Conservation (phyloP, 2,113 vertebrate genomes). For the Microcebus griseorufus region DNA sequence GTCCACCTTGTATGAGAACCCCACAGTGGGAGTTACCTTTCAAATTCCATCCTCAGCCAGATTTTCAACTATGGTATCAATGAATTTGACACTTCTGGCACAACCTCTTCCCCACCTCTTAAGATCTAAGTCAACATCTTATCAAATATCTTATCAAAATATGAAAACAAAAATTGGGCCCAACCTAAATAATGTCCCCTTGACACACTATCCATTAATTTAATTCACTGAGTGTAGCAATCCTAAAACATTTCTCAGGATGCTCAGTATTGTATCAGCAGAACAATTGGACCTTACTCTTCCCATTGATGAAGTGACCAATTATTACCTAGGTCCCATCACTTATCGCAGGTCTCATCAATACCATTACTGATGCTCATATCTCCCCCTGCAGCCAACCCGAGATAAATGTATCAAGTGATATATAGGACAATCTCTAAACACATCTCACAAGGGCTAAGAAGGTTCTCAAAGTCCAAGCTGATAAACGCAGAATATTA, state of each 20-base stretch:
- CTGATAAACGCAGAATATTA: not conserved
- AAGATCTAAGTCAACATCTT: not conserved
- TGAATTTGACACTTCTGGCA: not conserved
- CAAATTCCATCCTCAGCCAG: not conserved
- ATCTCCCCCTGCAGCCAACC: not conserved
- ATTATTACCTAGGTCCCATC: not conserved
- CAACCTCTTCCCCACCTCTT: not conserved
- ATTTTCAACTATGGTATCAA: not conserved
- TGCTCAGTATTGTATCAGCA: not conserved
- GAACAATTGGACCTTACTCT: not conserved
- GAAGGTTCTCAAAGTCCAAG: not conserved
- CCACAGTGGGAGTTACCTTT: not conserved
- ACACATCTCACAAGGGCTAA: not conserved
- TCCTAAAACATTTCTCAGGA: not conserved
- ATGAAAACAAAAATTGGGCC: not conserved
- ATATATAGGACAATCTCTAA: not conserved
- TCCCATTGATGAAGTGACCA: not conserved
- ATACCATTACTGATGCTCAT: not conserved
- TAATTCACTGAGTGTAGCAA: not conserved
- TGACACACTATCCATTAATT: not conserved
- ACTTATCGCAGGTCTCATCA: not conserved
- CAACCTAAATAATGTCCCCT: not conserved
- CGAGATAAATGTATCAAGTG: not conserved
- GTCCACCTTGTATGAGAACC: not conserved
- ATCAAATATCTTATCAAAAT: constrained; percentile 18